Evolutionary conservation across 2,888 invertebrate species (phyloP).

Genomic region (Plemyria rubiginata): DNA sequence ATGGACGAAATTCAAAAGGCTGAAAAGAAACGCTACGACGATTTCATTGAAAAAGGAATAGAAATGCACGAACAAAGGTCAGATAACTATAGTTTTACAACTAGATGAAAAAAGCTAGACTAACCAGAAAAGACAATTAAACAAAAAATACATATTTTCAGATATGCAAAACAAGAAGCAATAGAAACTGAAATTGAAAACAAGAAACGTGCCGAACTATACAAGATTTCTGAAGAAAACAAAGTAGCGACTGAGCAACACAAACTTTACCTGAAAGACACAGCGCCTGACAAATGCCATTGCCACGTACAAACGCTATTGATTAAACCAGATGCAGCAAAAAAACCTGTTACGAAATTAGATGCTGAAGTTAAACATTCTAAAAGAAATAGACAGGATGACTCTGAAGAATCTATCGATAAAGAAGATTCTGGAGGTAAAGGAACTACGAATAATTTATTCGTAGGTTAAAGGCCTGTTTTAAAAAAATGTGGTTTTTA

Average conservation of each 20-base stretch:
- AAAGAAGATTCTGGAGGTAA: background rate
- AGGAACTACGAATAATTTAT: too few relatives aligned
- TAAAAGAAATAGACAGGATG: background rate
- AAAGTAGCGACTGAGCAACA: slow-evolving; percentile 20
- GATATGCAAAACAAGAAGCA: slow-evolving; percentile 21
- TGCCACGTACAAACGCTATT: slow-evolving; percentile 32
- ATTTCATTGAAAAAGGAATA: slow-evolving; percentile 54
- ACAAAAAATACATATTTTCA: slow-evolving; percentile 14
- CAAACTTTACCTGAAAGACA: slow-evolving; percentile 7
- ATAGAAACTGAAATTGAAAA: slow-evolving; percentile 20
- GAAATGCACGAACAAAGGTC: slow-evolving; percentile 46
- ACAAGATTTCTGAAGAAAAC: slow-evolving; percentile 25
- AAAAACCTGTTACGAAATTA: background rate
- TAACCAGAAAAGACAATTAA: background rate
- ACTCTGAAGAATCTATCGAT: background rate
- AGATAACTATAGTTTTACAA: too few relatives aligned
- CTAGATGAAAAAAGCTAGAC: background rate
- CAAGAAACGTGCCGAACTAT: slow-evolving; percentile 18
- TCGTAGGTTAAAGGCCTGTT: too few relatives aligned
- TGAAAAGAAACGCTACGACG: slow-evolving; percentile 49
- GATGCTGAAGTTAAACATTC: background rate
- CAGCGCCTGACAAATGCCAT: slow-evolving; percentile 25
- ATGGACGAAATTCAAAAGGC: slow-evolving; percentile 49
- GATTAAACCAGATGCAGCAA: slow-evolving; percentile 14
- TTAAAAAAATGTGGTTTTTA: too few relatives aligned